Conservation (phyloP, 2,888 invertebrate genomes). For the Myopa testacea region DNA sequence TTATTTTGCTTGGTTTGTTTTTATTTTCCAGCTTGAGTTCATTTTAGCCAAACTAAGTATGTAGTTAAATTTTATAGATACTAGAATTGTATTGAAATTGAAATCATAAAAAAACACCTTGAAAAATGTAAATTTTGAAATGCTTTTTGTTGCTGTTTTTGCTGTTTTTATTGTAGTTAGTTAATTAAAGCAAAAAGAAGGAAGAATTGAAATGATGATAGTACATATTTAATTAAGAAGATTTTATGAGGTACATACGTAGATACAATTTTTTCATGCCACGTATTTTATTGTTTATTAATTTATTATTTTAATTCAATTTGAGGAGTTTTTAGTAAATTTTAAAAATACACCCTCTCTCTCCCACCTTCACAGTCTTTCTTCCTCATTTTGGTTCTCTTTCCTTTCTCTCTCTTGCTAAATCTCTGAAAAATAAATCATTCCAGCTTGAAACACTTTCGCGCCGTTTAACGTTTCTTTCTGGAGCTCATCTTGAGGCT, state of each 20-base stretch:
- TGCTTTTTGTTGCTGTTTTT: neutral
- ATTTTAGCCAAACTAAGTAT: neutral
- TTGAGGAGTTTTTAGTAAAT: too few relatives aligned
- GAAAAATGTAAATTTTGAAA: neutral
- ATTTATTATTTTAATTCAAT: too few relatives aligned
- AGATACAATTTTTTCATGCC: neutral
- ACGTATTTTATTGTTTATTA: too few relatives aligned
- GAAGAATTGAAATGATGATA: too few relatives aligned
- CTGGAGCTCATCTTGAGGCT: neutral
- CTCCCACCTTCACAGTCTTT: too few relatives aligned
- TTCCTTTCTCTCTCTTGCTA: too few relatives aligned
- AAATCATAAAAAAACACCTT: conserved; percentile 11
- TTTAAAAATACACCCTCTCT: too few relatives aligned
- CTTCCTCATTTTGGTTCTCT: too few relatives aligned
- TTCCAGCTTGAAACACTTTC: neutral
- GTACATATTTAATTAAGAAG: conserved; percentile 4
- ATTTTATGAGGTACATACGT: neutral
- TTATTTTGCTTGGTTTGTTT: neutral
- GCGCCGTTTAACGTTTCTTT: neutral
- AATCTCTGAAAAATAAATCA: too few relatives aligned
- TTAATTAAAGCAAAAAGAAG: neutral
- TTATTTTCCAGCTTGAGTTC: neutral
- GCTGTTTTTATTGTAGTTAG: neutral
- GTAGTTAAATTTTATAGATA: neutral
- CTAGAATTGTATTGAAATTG: neutral